phyloP scores from a whole-genome alignment of 1,140 invertebrate genomes.

The Rhynchophorus ferrugineus region DNA sequence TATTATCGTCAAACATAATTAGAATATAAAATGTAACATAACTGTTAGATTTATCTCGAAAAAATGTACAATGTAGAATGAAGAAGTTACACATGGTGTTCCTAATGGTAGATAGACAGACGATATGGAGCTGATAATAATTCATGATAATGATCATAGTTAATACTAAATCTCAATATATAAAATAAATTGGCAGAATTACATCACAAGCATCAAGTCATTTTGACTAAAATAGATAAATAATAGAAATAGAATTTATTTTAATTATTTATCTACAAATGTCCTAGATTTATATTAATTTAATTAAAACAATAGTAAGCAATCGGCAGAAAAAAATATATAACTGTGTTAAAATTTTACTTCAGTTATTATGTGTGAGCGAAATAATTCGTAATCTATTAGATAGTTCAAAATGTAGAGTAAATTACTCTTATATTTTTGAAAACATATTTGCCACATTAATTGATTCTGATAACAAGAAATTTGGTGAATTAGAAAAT shows the following conservation, averaged over 20 bases:
- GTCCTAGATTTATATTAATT: no score
- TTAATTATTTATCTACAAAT: no score
- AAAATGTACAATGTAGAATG: background rate
- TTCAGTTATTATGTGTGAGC: background rate
- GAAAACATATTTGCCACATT: background rate
- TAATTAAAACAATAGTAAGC: no score
- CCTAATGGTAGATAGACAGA: background rate
- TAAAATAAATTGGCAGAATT: no score
- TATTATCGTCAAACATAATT: no score
- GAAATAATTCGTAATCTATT: constrained; percentile 30
- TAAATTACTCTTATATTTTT: constrained; percentile 34
- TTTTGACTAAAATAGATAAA: no score
- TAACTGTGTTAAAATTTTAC: background rate
- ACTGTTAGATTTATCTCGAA: background rate
- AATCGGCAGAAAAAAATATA: background rate
- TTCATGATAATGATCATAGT: no score
- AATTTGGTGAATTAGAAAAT: background rate
- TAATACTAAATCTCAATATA: no score
- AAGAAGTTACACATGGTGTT: background rate
- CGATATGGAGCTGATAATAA: no score
- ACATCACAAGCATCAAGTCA: no score
- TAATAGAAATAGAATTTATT: no score
- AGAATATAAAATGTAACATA: background rate
- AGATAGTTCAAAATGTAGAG: constrained; percentile 35
- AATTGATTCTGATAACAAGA: background rate